phyloP scores from a whole-genome alignment of 2,888 invertebrate genomes.

The Pogonocherus hispidulus region DNA sequence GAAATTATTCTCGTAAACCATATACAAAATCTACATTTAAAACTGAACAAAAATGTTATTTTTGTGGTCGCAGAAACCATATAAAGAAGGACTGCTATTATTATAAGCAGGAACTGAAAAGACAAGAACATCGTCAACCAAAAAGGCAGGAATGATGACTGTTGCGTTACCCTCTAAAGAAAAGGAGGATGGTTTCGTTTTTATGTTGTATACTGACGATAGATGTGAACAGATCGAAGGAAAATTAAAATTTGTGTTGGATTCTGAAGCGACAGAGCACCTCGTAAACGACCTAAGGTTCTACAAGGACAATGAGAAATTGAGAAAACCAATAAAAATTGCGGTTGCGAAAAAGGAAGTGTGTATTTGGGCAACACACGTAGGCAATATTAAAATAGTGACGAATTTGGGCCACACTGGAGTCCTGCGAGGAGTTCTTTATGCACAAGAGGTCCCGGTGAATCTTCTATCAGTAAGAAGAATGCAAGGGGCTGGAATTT shows the following conservation, averaged over 20 bases:
- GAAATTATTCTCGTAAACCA: slow-evolving; percentile 10
- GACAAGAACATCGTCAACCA: not conserved
- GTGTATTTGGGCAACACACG: slow-evolving; percentile 26
- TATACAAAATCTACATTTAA: slow-evolving; percentile 38
- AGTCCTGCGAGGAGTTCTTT: slow-evolving; percentile 23
- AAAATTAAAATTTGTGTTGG: slow-evolving; percentile 25
- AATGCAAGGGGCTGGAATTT: slow-evolving; percentile 50
- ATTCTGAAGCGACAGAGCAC: slow-evolving; percentile 15
- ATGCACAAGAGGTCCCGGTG: slow-evolving; percentile 8
- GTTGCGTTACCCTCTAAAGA: slow-evolving; percentile 1
- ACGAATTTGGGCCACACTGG: slow-evolving; percentile 24
- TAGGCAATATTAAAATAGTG: slow-evolving; percentile 5
- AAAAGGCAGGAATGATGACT: slow-evolving; percentile 8
- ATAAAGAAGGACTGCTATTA: slow-evolving; percentile 56
- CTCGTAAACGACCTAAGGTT: slow-evolving; percentile 2
- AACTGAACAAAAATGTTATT: slow-evolving; percentile 51
- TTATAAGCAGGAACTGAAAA: slow-evolving; percentile 38
- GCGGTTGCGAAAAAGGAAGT: slow-evolving; percentile 18
- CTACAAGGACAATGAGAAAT: slow-evolving; percentile 10
- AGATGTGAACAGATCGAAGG: slow-evolving; percentile 8
- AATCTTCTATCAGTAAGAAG: slow-evolving; percentile 34
- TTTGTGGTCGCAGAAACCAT: slow-evolving; percentile 59
- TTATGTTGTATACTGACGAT: slow-evolving; percentile 9
- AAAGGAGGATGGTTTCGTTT: slow-evolving; percentile 4
- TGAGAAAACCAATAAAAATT: slow-evolving; percentile 32